Evolutionary conservation across 2,888 invertebrate genomes (phyloP), one percentile per base, ranked within the genome.

Genomic region (Eubasilissa splendida): DNA sequence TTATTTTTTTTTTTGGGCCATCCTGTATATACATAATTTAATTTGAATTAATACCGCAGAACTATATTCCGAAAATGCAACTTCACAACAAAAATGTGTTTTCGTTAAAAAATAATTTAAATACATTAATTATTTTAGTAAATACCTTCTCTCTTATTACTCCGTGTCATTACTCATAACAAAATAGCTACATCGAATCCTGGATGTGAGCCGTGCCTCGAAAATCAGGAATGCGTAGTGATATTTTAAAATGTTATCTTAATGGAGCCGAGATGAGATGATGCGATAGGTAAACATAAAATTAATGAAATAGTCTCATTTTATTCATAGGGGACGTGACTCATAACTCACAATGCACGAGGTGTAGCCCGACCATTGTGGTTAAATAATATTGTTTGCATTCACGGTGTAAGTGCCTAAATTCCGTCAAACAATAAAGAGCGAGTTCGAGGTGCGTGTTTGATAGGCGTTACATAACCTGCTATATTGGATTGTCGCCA

Each of bases 231-330:
- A 68, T 50, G 12, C 60, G 58, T 60, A 56, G 77, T 68, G 58
- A 59, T 77, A 59, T 58, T 77, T 53, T 52, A 71, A 71, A 73
- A 50, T 31, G 63, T 71, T 78, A 78, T 58, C 73, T 63, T 73
- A 73, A 71, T 71, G 58, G 54, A 71, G 54, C 50, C 12, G 33
- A 70, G 42, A 59, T 60, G 63, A 78, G 71, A 73, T 63, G 63
- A 31, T 73, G 66, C 33, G 73, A 78, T 78, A 66, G 52, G 42
- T 78, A 53, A 73, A 73, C 53, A 73, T 10, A 73, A 77, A 77
- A 50, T 56, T 77, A 68, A 77, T 70, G 52, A 77, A 68, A 59
- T 31, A 0, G 31, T 59, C 58, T 60, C 56, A 50, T 70, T 68
- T 58, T 50, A 50, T 50, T 50, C 42, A 50, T 42, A 52, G 70